Conservation (phyloP, 1,140 invertebrate species). For the Lordiphosa clarofinis region DNA sequence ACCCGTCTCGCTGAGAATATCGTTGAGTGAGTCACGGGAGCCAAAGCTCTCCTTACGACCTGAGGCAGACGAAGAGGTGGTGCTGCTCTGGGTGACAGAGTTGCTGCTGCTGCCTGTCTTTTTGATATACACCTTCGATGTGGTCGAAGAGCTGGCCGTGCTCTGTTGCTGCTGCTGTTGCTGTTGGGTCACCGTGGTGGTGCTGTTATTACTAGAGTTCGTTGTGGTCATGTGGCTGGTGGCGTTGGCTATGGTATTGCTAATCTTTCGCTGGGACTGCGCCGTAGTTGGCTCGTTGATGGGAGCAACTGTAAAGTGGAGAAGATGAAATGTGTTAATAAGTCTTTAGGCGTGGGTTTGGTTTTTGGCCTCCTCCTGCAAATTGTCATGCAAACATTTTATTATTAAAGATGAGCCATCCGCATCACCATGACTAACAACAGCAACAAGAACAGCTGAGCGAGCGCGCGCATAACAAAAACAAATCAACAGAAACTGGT, state of each 20-base stretch:
- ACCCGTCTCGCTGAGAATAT: conserved; percentile 74
- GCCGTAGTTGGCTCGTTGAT: conserved; percentile 57
- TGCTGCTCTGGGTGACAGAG: conserved; percentile 30
- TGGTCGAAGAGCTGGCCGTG: conserved; percentile 37
- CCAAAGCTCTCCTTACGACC: conserved; percentile 79
- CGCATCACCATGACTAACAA: conserved; percentile 53
- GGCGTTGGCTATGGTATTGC: conserved; percentile 43
- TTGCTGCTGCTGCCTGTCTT: conserved; percentile 61
- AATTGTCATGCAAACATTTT: conserved; percentile 47
- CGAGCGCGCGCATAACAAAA: conserved; percentile 9
- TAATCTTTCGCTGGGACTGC: conserved; percentile 50
- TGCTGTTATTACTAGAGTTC: conserved; percentile 41
- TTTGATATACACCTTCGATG: conserved; percentile 75
- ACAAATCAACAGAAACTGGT: conserved; percentile 52
- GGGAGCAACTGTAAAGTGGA: conserved; percentile 67
- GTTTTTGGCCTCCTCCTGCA: conserved; percentile 26
- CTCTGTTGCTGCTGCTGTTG: conserved; percentile 37
- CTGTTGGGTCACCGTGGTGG: conserved; percentile 45
- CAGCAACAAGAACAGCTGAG: conserved; percentile 56
- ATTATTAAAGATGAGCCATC: conserved; percentile 56
- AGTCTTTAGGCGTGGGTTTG: conserved; percentile 23
- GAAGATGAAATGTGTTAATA: conserved; percentile 20
- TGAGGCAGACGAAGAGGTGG: conserved; percentile 41
- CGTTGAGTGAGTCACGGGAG: conserved; percentile 77
- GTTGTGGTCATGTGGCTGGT: conserved; percentile 49